Evolutionary conservation across 2,113 vertebrate species (phyloP).

Genomic region (Megaceryle maxima): DNA sequence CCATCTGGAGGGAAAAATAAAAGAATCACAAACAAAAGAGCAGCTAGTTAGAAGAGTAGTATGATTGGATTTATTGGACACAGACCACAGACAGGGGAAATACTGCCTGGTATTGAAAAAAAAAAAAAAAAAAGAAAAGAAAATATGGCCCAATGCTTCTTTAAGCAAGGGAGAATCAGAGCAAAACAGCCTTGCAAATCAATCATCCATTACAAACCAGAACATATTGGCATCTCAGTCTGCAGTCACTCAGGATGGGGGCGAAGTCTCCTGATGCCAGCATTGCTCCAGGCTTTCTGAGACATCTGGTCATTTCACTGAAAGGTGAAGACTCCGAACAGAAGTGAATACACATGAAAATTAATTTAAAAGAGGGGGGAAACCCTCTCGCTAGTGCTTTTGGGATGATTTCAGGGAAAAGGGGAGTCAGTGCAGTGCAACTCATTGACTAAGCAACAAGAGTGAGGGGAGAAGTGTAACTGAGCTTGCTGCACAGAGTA

Average conservation of each 20-base stretch:
- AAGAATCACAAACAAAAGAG: not conserved
- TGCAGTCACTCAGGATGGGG: constrained; percentile 44
- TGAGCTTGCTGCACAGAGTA: not conserved
- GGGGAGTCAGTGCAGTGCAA: not conserved
- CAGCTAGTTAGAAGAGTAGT: not conserved
- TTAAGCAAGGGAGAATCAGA: not conserved
- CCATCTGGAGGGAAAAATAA: not conserved
- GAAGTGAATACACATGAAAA: constrained; percentile 36
- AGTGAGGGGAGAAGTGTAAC: not conserved
- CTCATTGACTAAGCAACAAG: not conserved
- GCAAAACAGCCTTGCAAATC: constrained; percentile 59
- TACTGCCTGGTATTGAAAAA: not conserved
- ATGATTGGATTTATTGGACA: not conserved
- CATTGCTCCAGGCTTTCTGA: constrained; percentile 53
- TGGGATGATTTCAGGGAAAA: not conserved
- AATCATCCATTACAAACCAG: constrained; percentile 64
- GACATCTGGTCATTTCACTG: constrained; percentile 66
- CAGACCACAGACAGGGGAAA: not conserved
- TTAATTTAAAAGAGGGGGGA: constrained; percentile 44
- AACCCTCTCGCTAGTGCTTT: not conserved
- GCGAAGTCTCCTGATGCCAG: constrained; percentile 33
- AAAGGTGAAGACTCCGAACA: constrained; percentile 47
- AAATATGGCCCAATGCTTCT: not conserved
- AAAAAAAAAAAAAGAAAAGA: not conserved
- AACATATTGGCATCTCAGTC: constrained; percentile 56